Base-by-base conservation (phyloP, 2,113 vertebrate species). In the Dolichotis patagonum region DNA sequence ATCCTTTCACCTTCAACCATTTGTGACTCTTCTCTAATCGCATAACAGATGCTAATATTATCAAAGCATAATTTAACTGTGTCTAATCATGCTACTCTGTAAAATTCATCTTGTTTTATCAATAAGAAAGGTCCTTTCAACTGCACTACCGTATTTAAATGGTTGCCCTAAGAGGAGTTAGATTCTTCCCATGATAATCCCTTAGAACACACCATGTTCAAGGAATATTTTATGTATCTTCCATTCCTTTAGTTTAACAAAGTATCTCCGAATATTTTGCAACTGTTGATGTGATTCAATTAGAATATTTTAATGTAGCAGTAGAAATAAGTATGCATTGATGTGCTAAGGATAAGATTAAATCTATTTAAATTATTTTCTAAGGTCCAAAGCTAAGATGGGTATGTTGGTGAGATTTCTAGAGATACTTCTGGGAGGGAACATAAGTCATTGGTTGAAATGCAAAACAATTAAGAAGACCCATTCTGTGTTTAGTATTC, bases 11-110 rank as follows among this genome's bases (percentile, higher is more conserved):
- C 75, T 94, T 82, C 43, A 41, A 69, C 16, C 19, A 90, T 52
- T 35, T 83, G 52, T 94, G 38, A 32, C 54, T 91, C 75, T 96
- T 81, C 60, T 90, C 90, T 84, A 91, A 63, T 62, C 75, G 71
- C 24, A 58, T 30, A 60, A 63, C 20, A 85, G 75, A 90, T 86
- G 38, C 56, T 84, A 92, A 91, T 77, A 43, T 41, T 75, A 91
- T 81, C 46, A 93, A 94, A 60, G 35, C 43, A 22, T 73, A 94
- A 88, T 8, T 28, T 46, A 77, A 65, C 43, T 41, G 41, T 85
- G 30, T 49, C 35, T 41, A 49, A 67, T 22, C 19, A 0, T 41
- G 14, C 77, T n/a, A 24, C 62, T 89, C 22, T 84, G 6, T 65
- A 52, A 92, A 96, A 58, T 22, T 38, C 65, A 75, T 65, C 52